These are phyloP conservation scores for Drosophila crucigera DNA, from an alignment of 2,888 invertebrate genomes.

Conservation along the genomic window DNA sequence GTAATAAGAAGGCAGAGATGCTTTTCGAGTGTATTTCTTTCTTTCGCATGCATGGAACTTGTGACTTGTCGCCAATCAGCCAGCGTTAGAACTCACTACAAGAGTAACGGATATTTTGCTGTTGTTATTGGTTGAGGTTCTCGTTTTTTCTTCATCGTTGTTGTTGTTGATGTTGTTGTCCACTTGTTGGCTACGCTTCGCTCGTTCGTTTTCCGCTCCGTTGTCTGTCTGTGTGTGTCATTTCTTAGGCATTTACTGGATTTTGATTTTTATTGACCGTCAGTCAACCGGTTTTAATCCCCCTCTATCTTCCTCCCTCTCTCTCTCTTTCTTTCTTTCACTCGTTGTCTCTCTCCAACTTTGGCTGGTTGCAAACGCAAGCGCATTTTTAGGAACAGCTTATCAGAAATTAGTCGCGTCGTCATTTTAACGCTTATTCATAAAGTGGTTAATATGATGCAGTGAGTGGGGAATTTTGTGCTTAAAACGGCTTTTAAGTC, in stretches of 20 bases:
- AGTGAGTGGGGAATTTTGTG: slow-evolving; percentile 14
- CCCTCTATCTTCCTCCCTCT: not conserved
- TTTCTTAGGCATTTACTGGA: slow-evolving; percentile 70
- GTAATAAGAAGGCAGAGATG: slow-evolving; percentile 59
- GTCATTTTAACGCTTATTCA: slow-evolving; percentile 56
- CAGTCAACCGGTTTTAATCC: slow-evolving; percentile 60
- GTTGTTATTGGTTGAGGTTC: slow-evolving; percentile 9
- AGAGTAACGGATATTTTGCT: slow-evolving; percentile 44
- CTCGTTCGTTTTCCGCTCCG: slow-evolving; percentile 27
- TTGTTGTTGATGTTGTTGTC: slow-evolving; percentile 25
- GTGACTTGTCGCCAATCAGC: slow-evolving; percentile 18
- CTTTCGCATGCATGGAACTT: slow-evolving; percentile 35
- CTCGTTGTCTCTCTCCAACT: not conserved
- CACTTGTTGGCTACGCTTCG: slow-evolving; percentile 62
- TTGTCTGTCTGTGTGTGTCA: slow-evolving; percentile 56
- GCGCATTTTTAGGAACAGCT: slow-evolving; percentile 48
- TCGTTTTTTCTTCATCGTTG: not conserved
- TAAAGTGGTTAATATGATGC: slow-evolving; percentile 16
- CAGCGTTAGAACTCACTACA: slow-evolving; percentile 35
- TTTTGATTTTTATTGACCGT: slow-evolving; percentile 64
- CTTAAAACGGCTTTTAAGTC: slow-evolving; percentile 27
- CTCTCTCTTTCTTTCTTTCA: not conserved
- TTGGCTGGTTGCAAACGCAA: slow-evolving; percentile 20
- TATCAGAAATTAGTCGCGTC: slow-evolving; percentile 53
- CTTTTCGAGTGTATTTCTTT: slow-evolving; percentile 21